Percentiles rank a stretch among this genome's conserved stretches.
These are phyloP conservation scores for Myotis yumanensis DNA, from an alignment of 2,113 vertebrate species.

Conservation along the genomic window DNA sequence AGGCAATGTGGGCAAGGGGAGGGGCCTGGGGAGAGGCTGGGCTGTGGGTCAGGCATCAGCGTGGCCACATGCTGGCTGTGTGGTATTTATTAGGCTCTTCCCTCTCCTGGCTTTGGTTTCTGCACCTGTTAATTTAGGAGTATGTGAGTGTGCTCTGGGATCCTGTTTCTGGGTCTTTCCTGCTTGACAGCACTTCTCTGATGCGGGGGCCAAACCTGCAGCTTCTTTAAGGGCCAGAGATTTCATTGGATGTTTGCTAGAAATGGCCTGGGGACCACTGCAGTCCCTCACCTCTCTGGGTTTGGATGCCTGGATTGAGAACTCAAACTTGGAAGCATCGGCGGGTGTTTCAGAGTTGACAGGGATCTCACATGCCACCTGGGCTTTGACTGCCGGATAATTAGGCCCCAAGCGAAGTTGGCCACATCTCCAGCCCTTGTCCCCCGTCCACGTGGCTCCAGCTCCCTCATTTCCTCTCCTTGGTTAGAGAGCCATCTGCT, in stretches of 20 bases:
- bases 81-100: neutral
- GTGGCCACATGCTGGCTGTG: neutral
- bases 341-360: slow-evolving; percentile 9
- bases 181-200: neutral
- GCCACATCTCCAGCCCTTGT: neutral
- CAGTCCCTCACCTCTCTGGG: neutral
- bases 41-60: neutral
- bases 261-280: neutral
- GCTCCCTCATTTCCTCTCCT: neutral
- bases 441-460: neutral
- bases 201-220: neutral
- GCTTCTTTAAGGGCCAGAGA: neutral
- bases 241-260: neutral
- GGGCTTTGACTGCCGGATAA: slow-evolving; percentile 48
- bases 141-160: neutral
- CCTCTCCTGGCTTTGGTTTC: neutral
- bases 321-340: neutral
- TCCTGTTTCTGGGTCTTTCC: neutral
- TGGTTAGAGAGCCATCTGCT: neutral
- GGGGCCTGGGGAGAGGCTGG: neutral
- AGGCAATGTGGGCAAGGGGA: neutral
- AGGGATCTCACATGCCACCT: slow-evolving; percentile 4
- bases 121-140: neutral
- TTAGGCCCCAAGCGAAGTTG: neutral
- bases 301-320: neutral